Percentiles rank a stretch among this genome's conserved stretches.
Conservation (phyloP, 2,888 invertebrate species). For the Seira ritae region DNA sequence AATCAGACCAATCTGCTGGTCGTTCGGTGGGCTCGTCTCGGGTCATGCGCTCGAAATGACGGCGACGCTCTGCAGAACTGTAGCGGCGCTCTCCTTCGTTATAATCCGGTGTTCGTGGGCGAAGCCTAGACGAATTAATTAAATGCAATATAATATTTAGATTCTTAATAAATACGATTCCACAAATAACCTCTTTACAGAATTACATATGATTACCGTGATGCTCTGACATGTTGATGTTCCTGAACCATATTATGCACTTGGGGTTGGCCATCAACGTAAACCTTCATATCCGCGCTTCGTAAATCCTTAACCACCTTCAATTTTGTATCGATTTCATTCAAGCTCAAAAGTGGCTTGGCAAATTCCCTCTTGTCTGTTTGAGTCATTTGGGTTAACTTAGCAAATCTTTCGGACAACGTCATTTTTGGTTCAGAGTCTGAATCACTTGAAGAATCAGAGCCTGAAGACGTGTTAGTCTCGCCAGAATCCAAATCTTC, state of each 20-base stretch:
- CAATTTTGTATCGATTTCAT: slow-evolving; percentile 72
- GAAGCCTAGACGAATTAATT: slow-evolving; percentile 10
- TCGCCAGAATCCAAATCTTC: slow-evolving; percentile 54
- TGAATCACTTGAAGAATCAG: slow-evolving; percentile 78
- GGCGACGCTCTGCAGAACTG: slow-evolving; percentile 61
- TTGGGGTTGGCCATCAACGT: slow-evolving; percentile 55
- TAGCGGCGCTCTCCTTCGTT: slow-evolving; percentile 45
- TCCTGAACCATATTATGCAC: background rate
- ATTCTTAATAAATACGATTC: background rate
- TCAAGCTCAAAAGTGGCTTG: slow-evolving; percentile 68
- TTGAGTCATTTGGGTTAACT: slow-evolving; percentile 84
- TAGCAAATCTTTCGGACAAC: slow-evolving; percentile 90
- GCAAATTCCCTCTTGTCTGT: slow-evolving; percentile 88
- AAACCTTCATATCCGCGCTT: slow-evolving; percentile 65
- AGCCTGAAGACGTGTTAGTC: slow-evolving; percentile 80
- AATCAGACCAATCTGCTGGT: slow-evolving; percentile 85
- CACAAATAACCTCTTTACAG: too few relatives aligned
- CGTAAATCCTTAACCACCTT: slow-evolving; percentile 71
- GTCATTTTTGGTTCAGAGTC: slow-evolving; percentile 82
- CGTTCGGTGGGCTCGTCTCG: slow-evolving; percentile 75
- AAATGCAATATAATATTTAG: slow-evolving; percentile 7
- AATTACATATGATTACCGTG: too few relatives aligned
- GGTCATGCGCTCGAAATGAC: slow-evolving; percentile 68
- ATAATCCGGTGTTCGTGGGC: slow-evolving; percentile 67
- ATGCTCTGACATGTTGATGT: background rate